Evolutionary conservation across 2,797 vertebrate genomes (phyloP).

Genomic region (Parambassis ranga): DNA sequence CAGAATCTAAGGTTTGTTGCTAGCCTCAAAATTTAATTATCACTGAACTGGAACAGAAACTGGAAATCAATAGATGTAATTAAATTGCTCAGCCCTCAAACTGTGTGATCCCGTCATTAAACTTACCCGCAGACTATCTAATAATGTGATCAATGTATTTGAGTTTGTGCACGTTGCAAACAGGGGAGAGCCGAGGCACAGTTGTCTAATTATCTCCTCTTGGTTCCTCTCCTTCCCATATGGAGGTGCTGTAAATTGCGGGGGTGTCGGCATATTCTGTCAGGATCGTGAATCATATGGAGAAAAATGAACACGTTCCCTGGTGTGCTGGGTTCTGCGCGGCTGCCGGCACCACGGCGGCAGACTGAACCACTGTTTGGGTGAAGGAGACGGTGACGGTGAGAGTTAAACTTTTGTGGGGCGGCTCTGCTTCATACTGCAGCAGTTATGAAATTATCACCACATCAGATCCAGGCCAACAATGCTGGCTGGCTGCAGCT

Average conservation of each 20-base stretch:
- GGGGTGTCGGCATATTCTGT: conserved; percentile 15
- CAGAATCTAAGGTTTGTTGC: conserved; percentile 38
- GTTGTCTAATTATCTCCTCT: conserved; percentile 52
- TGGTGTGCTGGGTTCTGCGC: neutral
- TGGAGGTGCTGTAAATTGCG: conserved; percentile 3
- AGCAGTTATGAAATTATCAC: neutral
- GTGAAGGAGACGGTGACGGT: neutral
- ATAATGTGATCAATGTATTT: conserved; percentile 63
- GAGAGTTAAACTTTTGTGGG: too few relatives aligned
- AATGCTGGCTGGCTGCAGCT: too few relatives aligned
- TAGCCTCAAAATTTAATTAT: conserved; percentile 55
- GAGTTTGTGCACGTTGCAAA: conserved; percentile 31
- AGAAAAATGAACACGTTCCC: conserved; percentile 15
- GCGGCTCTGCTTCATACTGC: too few relatives aligned
- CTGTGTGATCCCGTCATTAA: conserved; percentile 53
- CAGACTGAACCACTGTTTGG: neutral
- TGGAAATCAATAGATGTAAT: conserved; percentile 71
- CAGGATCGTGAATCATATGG: conserved; percentile 34
- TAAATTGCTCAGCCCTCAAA: conserved; percentile 59
- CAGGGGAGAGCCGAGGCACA: conserved; percentile 5
- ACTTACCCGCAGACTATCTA: conserved; percentile 56
- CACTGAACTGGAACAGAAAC: conserved; percentile 56
- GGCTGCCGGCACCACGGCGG: neutral
- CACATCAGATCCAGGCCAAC: too few relatives aligned
- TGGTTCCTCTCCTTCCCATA: conserved; percentile 21